Evolutionary conservation across 2,888 invertebrate genomes (phyloP).

Genomic region (Aphodius sticticus): DNA sequence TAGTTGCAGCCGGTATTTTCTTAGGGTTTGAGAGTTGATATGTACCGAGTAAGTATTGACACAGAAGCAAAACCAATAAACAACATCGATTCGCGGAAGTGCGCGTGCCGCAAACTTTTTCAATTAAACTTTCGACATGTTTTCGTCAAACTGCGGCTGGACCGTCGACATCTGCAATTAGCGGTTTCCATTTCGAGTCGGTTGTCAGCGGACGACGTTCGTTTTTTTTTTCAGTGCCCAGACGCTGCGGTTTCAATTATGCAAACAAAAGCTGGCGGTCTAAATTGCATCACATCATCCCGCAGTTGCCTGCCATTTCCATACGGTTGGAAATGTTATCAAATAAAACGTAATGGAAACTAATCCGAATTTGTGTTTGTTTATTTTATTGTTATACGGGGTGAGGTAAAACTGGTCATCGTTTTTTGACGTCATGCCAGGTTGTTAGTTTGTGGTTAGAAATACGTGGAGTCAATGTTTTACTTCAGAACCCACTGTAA

Average conservation of each 20-base stretch:
- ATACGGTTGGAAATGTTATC: background rate
- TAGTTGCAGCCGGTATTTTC: background rate
- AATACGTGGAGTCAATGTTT: no score
- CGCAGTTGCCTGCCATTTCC: background rate
- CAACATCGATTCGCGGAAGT: background rate
- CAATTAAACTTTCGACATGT: background rate
- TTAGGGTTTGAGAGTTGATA: background rate
- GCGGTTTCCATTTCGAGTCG: background rate
- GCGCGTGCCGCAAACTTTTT: background rate
- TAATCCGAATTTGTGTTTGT: background rate
- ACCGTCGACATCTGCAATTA: background rate
- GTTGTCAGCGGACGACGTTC: background rate
- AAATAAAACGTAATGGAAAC: background rate
- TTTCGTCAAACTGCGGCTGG: background rate
- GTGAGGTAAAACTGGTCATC: background rate
- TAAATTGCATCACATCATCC: background rate
- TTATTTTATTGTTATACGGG: background rate
- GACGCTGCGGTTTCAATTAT: constrained; percentile 4
- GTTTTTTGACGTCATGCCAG: no score
- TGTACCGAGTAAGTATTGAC: background rate
- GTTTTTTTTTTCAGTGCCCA: background rate
- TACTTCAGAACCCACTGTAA: no score
- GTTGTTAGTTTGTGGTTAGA: no score
- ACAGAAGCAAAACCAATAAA: background rate
- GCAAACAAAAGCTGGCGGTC: background rate